Evolutionary conservation across 2,888 invertebrate species (phyloP).

Genomic region (Nomada fabriciana): DNA sequence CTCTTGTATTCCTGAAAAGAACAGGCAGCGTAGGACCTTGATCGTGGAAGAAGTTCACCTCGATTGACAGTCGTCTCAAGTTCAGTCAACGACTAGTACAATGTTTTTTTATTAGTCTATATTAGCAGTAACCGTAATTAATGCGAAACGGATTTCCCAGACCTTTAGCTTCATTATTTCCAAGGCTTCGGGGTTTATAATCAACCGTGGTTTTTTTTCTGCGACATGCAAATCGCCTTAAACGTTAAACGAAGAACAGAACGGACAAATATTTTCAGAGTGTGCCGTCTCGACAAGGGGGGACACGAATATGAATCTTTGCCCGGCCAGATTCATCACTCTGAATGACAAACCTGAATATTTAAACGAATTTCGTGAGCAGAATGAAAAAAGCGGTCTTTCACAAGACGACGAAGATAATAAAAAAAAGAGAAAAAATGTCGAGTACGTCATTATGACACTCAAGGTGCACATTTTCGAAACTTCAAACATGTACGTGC

Average conservation of each 20-base stretch:
- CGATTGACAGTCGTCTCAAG: background rate
- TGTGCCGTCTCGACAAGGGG: background rate
- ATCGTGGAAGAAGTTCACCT: conserved; percentile 51
- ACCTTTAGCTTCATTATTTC: no score
- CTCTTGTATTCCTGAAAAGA: background rate
- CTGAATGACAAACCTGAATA: background rate
- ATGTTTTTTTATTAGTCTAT: no score
- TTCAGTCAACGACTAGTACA: no score
- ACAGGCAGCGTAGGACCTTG: conserved; percentile 18
- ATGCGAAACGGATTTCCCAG: no score
- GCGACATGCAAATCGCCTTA: no score
- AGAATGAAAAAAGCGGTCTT: no score
- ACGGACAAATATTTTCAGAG: background rate
- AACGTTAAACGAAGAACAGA: background rate
- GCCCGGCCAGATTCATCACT: background rate
- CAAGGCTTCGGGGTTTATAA: no score
- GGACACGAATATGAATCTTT: no score
- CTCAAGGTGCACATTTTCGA: background rate
- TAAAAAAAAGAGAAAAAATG: background rate
- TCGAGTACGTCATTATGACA: background rate
- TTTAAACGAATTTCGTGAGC: background rate
- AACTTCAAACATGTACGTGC: background rate
- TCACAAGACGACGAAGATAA: no score
- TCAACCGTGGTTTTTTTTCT: no score
- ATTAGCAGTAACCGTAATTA: no score